Evolutionary conservation across 2,797 vertebrate species (phyloP).

Genomic region (Eulemur rubriventer): DNA sequence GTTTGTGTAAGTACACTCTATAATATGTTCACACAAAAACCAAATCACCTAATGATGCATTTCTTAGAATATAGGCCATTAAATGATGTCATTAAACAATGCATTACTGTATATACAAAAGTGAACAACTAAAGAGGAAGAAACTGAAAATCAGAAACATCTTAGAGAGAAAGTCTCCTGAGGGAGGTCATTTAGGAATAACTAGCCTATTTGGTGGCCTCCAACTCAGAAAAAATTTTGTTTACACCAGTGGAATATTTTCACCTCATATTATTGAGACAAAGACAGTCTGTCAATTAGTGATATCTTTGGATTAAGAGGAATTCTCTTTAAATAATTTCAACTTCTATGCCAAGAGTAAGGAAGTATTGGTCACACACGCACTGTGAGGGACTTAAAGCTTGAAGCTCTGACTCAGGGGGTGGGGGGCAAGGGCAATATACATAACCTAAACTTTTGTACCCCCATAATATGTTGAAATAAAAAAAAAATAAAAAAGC

Average conservation of each 20-base stretch:
- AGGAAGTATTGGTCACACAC: not conserved
- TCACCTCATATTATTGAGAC: constrained; percentile 2
- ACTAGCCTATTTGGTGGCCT: not conserved
- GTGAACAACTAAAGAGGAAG: not conserved
- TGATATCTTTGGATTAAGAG: not conserved
- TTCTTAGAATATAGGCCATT: no score
- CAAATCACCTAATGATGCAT: no score
- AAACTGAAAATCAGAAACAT: not conserved
- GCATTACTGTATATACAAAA: not conserved
- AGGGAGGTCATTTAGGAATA: not conserved
- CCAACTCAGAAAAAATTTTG: not conserved
- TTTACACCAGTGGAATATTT: not conserved
- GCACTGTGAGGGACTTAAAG: not conserved
- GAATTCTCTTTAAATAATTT: not conserved
- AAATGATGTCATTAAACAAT: no score
- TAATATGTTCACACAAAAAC: no score
- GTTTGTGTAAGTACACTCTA: no score
- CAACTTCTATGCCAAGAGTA: not conserved
- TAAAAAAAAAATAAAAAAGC: not conserved
- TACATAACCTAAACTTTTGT: no score
- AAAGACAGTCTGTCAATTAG: not conserved
- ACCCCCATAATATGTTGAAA: no score
- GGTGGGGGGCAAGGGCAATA: no score
- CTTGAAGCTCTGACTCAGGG: no score
- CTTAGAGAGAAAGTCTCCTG: not conserved